A percentile compares a stretch with the other conserved stretches of the same genome.
These are phyloP conservation scores for Boleophthalmus pectinirostris DNA, from an alignment of 2,113 vertebrate genomes.

Conservation along the genomic window DNA sequence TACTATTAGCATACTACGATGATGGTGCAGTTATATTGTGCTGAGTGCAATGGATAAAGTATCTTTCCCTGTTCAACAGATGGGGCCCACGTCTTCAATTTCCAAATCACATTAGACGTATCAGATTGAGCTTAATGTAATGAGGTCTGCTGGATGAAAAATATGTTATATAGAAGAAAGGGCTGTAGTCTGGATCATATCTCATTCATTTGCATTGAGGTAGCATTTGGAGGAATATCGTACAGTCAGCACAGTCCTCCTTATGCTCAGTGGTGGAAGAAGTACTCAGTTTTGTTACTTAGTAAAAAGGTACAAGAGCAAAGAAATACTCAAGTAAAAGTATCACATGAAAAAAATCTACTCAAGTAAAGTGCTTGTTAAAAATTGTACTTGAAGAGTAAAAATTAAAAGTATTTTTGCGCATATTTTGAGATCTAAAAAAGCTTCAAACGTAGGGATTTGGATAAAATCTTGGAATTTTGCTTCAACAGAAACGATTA, in stretches of 20 bases:
- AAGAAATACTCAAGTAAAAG: too few relatives aligned
- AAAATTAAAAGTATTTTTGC: too few relatives aligned
- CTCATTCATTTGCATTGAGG: not conserved
- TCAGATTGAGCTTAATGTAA: constrained; percentile 30
- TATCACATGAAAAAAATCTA: too few relatives aligned
- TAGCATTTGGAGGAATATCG: not conserved
- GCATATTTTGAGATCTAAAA: too few relatives aligned
- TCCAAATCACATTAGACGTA: constrained; percentile 40
- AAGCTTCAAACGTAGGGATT: too few relatives aligned
- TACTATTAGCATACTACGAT: not conserved
- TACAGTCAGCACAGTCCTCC: not conserved
- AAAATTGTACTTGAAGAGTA: too few relatives aligned
- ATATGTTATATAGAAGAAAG: not conserved
- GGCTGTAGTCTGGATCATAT: constrained; percentile 4
- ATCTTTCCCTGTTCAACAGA: constrained; percentile 11
- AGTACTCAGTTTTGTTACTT: too few relatives aligned
- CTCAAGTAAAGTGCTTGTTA: too few relatives aligned
- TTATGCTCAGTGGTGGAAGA: not conserved
- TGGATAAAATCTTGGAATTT: too few relatives aligned
- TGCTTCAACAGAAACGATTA: too few relatives aligned
- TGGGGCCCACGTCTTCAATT: constrained; percentile 13
- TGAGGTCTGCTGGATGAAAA: constrained; percentile 28
- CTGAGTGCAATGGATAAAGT: not conserved
- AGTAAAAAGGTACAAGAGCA: too few relatives aligned
- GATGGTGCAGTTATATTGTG: not conserved